A percentile compares a stretch with the other conserved stretches of the same genome.
phyloP scores from a whole-genome alignment of 2,888 invertebrate genomes.

The Conchocele bisecta region DNA sequence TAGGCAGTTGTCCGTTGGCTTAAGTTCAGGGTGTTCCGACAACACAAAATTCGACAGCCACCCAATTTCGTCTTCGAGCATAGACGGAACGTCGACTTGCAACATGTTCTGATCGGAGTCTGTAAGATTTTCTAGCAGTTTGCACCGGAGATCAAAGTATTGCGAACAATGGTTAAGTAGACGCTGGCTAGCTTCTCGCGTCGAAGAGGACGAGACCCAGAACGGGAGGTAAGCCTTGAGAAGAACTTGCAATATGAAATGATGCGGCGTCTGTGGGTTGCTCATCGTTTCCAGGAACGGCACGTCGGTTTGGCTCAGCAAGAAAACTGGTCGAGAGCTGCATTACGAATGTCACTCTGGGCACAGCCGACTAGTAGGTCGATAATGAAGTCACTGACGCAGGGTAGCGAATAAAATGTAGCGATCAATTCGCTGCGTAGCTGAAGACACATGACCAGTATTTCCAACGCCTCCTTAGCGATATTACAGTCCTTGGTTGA shows the following conservation, averaged over 20 bases:
- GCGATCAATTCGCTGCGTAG: conserved; percentile 82
- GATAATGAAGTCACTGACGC: conserved; percentile 83
- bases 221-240: conserved; percentile 83
- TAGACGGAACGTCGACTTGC: conserved; percentile 79
- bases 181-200: conserved; percentile 82
- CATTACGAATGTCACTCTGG: conserved; percentile 80
- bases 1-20: conserved; percentile 82
- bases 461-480: conserved; percentile 83
- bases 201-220: conserved; percentile 83
- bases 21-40: conserved; percentile 74
- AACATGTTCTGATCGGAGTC: conserved; percentile 79
- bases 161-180: conserved; percentile 83
- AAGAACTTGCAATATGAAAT: conserved; percentile 82
- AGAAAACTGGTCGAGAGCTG: conserved; percentile 83
- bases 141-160: conserved; percentile 84
- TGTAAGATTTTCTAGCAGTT: conserved; percentile 79
- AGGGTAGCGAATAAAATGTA: conserved; percentile 82
- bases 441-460: conserved; percentile 83
- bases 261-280: conserved; percentile 76
- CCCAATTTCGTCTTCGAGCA: conserved; percentile 83
- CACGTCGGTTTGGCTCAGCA: conserved; percentile 78
- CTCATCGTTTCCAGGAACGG: conserved; percentile 47
- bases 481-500: conserved; percentile 82
- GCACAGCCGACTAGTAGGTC: conserved; percentile 83
- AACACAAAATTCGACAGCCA: conserved; percentile 84